Evolutionary conservation across 2,797 vertebrate species (phyloP), one percentile per base, ranked within the genome.

Genomic region (Coilia nasus): DNA sequence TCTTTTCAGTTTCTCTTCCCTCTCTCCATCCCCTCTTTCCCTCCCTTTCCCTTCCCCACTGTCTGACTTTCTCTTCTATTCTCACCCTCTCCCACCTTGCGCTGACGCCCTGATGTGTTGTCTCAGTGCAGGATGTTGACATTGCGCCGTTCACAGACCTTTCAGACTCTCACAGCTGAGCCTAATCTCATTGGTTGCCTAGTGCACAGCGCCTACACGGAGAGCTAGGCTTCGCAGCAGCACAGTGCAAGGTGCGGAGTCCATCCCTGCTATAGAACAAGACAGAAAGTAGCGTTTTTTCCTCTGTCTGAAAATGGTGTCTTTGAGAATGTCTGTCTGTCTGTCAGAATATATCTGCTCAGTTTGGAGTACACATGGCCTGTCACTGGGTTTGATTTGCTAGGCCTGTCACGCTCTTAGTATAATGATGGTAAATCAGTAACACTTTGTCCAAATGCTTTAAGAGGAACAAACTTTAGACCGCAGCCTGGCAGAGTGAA

Each of bases 91-190:
- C 14, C 31, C 71, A 44, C 71, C 71, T 78, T 78, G 6, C 41
- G 10, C 71, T 44, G 17, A 78, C 35, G 35, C 12, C 67, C 71
- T 78, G 71, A 41, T 44, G 35, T 78, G 71, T 78, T 78, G 35
- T 78, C 71, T 41, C 21, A 44, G 17, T 31, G 35, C 71, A 78
- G 71, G 71, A 78, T 78, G 71, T 78, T 78, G 71, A 78, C 71
- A 41, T 78, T 78, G 31, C 41, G 15, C 17, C 44, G 71, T 78
- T 44, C 35, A 44, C 35, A 78, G 41, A 78, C 35, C 31, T 41
- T 44, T 21, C 35, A 19, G 35, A 21, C 71, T 19, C 31, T 35
- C 35, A n/a, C 71, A 78, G 35, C 35, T 78, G 35, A 78, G 35
- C 31, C 3, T 44, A 78, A 44, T 78, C 71, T 44, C 2, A 78